phyloP scores from a whole-genome alignment of 2,797 vertebrate species.

The Acropternis orthonyx region DNA sequence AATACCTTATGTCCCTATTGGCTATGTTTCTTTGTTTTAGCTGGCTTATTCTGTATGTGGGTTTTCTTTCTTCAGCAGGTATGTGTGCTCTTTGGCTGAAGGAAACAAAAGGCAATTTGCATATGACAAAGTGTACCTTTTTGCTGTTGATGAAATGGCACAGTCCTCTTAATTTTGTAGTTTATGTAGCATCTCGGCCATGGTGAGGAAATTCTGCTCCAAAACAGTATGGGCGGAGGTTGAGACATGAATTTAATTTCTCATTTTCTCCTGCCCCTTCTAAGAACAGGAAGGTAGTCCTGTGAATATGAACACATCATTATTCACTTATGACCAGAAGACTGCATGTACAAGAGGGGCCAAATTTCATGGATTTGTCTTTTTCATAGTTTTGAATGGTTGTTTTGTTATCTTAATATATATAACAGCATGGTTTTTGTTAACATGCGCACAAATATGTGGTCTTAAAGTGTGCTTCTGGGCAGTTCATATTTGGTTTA shows the following conservation, averaged over 20 bases:
- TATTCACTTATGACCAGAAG: neutral
- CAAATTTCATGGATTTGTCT: neutral
- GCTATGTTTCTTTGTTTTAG: neutral
- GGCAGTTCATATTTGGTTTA: neutral
- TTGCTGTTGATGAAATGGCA: neutral
- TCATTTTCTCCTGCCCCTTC: neutral
- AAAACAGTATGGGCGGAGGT: neutral
- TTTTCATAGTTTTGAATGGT: neutral
- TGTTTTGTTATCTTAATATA: neutral
- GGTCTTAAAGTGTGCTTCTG: neutral
- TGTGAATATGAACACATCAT: rapidly evolving
- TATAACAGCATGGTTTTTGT: neutral
- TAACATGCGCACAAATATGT: neutral
- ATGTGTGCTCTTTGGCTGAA: neutral
- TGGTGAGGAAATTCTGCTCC: neutral
- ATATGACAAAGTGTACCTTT: neutral
- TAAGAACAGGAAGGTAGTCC: neutral
- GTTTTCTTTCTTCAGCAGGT: neutral
- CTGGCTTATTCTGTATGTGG: neutral
- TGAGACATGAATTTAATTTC: neutral
- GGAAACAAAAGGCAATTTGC: neutral
- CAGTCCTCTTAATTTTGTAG: neutral
- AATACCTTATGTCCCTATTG: neutral
- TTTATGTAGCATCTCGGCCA: neutral
- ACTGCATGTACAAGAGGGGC: neutral